Percentiles rank a stretch among this genome's conserved stretches.
Evolutionary conservation across 2,113 vertebrate species (phyloP).

Genomic region (Anthoscopus minutus): DNA sequence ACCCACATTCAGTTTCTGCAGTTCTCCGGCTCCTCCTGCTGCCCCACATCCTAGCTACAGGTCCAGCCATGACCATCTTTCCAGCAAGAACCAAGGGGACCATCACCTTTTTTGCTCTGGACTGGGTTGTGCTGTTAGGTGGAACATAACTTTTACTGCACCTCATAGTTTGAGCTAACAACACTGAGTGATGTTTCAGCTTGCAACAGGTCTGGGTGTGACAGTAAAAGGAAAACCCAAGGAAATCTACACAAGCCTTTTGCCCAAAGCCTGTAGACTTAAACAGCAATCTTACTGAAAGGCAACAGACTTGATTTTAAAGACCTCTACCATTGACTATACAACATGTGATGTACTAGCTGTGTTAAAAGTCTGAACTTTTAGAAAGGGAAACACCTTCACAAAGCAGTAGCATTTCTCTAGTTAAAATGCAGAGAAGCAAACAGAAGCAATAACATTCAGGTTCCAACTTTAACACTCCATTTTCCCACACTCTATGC

Average conservation of each 20-base stretch:
- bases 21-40: not conserved
- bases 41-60: not conserved
- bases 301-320: not conserved
- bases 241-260: not conserved
- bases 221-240: not conserved
- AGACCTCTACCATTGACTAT: not conserved
- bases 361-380: not conserved
- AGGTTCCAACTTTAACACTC: not conserved
- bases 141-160: not conserved
- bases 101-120: not conserved
- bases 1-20: not conserved
- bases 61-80: not conserved
- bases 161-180: not conserved
- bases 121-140: not conserved
- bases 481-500: not conserved
- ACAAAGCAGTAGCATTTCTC: not conserved
- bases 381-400: not conserved
- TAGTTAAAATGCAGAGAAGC: not conserved
- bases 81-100: not conserved
- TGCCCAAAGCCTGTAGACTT: not conserved
- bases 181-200: not conserved
- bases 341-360: not conserved
- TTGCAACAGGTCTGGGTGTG: not conserved
- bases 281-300: not conserved
- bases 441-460: not conserved